Conservation (phyloP, 2,888 invertebrate species). For the Drosophila gaucha region DNA sequence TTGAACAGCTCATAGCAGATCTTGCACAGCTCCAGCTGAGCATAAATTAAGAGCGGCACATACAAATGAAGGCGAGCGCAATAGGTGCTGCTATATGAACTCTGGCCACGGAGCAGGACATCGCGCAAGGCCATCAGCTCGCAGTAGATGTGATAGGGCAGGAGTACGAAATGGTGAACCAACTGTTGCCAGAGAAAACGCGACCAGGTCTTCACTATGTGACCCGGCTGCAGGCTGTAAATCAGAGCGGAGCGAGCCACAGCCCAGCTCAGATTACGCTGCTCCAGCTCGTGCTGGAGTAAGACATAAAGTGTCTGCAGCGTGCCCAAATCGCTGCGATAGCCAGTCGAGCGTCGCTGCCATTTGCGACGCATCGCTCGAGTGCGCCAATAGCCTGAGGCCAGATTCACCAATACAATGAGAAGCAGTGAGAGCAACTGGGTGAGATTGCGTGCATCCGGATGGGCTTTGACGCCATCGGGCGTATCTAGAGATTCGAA, state of each 20-base stretch:
- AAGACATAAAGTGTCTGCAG: slow-evolving; percentile 72
- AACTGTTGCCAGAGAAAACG: slow-evolving; percentile 81
- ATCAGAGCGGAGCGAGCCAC: slow-evolving; percentile 83
- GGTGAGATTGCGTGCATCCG: slow-evolving; percentile 75
- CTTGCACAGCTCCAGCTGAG: slow-evolving; percentile 80
- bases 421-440: slow-evolving; percentile 87
- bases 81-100: slow-evolving; percentile 71
- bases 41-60: slow-evolving; percentile 80
- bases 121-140: slow-evolving; percentile 80
- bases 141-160: slow-evolving; percentile 79
- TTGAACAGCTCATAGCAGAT: slow-evolving; percentile 82
- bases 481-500: slow-evolving; percentile 92
- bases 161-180: slow-evolving; percentile 69
- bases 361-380: slow-evolving; percentile 53
- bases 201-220: slow-evolving; percentile 80
- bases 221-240: slow-evolving; percentile 85
- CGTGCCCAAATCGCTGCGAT: slow-evolving; percentile 49
- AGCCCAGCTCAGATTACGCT: slow-evolving; percentile 82
- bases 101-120: slow-evolving; percentile 79
- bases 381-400: slow-evolving; percentile 87
- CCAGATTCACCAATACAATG: slow-evolving; percentile 88
- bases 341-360: slow-evolving; percentile 49
- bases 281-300: slow-evolving; percentile 82
- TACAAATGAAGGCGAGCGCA: slow-evolving; percentile 79
- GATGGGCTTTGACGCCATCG: slow-evolving; percentile 67